These are phyloP conservation scores for Pangasianodon hypophthalmus DNA, from an alignment of 2,113 vertebrate genomes.

Conservation along the genomic window DNA sequence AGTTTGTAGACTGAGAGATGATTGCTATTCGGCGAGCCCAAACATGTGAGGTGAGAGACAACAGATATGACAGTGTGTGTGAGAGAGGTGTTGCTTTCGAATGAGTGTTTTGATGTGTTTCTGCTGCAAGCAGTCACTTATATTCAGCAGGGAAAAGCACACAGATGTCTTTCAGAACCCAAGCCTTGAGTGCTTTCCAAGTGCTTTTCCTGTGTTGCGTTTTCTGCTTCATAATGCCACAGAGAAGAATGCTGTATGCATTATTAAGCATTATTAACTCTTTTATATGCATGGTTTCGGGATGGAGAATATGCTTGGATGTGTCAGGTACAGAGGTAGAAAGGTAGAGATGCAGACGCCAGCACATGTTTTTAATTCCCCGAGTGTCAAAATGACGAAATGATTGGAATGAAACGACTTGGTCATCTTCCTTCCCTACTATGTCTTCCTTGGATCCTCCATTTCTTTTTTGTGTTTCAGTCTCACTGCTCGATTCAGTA, in stretches of 20 bases:
- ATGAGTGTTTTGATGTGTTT: constrained; percentile 23
- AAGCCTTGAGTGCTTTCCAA: constrained; percentile 6
- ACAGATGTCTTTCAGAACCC: constrained; percentile 17
- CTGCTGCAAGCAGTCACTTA: background rate
- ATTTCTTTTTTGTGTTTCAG: background rate
- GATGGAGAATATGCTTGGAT: too few species aligned
- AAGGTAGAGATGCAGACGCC: background rate
- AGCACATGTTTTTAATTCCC: background rate
- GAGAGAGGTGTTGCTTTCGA: constrained; percentile 19
- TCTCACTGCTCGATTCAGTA: constrained; percentile 45
- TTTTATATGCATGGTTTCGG: background rate
- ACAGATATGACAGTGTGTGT: background rate
- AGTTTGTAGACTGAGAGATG: background rate
- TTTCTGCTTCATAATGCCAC: background rate
- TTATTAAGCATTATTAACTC: background rate
- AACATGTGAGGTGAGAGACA: background rate
- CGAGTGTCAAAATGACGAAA: background rate
- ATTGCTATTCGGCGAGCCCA: background rate
- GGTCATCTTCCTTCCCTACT: background rate
- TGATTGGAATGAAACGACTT: background rate
- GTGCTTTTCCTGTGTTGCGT: too few species aligned
- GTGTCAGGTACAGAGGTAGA: background rate
- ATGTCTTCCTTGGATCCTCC: background rate
- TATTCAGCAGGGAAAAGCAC: constrained; percentile 4
- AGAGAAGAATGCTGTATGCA: background rate